Evolutionary conservation across 2,113 vertebrate genomes (phyloP), one percentile per base, ranked within the genome.

Genomic region (Xiphorhynchus elegans): DNA sequence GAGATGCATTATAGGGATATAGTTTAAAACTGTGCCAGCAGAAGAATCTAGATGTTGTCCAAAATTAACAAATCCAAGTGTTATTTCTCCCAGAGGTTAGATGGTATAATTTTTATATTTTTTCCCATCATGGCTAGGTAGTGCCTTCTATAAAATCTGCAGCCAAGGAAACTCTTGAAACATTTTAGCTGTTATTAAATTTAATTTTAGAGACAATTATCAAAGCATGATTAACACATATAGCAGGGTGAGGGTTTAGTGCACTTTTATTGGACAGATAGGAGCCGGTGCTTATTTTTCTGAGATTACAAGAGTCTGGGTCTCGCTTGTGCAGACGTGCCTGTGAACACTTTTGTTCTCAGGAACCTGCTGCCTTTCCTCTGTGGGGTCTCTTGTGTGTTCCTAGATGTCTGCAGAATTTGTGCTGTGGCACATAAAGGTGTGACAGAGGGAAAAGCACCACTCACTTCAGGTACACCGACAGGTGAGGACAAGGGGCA

Each of bases 11-110:
- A 52, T 7, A 81, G 47, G 35, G 29, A 40, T 79, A 17, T 28
- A 77, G 78, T 63, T 91, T 74, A 72, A 93, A 94, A 88, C 76
- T 35, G 47, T 44, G 68, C 76, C 64, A 91, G 72, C 47, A 90
- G n/a, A 96, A 84, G 8, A 92, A 81, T 58, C 62, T 68, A 94
- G 60, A 47, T 25, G 23, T 93, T 92, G 62, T 78, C 85, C 93
- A 95, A 79, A 94, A 92, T 90, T 91, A 93, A 94, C 85, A 95
- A 96, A 96, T 50, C 44, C 40, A 92, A 93, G 68, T 73, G 44
- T 80, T 94, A 89, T 94, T 95, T 91, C 52, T 96, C 85, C 92
- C 88, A 64, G 42, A 92, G 68, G 79, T 59, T 78, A 59, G 85
- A 64, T 49, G 31, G 33, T 39, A n/a, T 91, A 33, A 72, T 87